Evolutionary conservation across 2,797 vertebrate genomes (phyloP).

Genomic region (Aselliscus stoliczkanus): DNA sequence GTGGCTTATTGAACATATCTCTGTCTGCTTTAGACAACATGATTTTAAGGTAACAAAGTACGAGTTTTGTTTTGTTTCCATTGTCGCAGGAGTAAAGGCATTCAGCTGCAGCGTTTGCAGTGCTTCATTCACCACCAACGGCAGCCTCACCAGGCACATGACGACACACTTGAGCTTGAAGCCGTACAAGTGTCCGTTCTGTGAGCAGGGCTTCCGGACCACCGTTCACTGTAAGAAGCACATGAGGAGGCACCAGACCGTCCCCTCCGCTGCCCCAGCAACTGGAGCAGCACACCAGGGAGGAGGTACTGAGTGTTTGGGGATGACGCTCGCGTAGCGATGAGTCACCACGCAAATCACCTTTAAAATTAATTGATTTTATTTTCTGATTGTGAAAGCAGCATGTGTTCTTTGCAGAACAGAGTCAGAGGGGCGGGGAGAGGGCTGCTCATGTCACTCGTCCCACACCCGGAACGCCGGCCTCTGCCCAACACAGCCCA

Average conservation of each 20-base stretch:
- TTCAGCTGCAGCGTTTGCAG: constrained; percentile 93
- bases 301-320: constrained; percentile 71
- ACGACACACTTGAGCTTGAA: constrained; percentile 92
- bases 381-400: not conserved
- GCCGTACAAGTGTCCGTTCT: constrained; percentile 94
- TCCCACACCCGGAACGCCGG: fast-evolving
- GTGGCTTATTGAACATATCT: fast-evolving
- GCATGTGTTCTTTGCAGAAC: not conserved
- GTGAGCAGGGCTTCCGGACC: constrained; percentile 94
- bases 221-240: constrained; percentile 93
- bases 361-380: not conserved
- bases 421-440: no score
- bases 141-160: constrained; percentile 97
- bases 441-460: fast-evolving
- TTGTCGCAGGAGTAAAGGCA: constrained; percentile 90
- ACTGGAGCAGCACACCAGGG: constrained; percentile 73
- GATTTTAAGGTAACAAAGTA: not conserved
- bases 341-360: no score
- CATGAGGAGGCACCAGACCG: constrained; percentile 91
- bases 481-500: no score
- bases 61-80: not conserved
- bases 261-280: constrained; percentile 71
- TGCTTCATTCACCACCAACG: constrained; percentile 96
- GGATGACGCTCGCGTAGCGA: no score
- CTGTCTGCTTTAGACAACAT: not conserved